Evolutionary conservation across 2,888 invertebrate genomes (phyloP).

Genomic region (Brachycybe producta): DNA sequence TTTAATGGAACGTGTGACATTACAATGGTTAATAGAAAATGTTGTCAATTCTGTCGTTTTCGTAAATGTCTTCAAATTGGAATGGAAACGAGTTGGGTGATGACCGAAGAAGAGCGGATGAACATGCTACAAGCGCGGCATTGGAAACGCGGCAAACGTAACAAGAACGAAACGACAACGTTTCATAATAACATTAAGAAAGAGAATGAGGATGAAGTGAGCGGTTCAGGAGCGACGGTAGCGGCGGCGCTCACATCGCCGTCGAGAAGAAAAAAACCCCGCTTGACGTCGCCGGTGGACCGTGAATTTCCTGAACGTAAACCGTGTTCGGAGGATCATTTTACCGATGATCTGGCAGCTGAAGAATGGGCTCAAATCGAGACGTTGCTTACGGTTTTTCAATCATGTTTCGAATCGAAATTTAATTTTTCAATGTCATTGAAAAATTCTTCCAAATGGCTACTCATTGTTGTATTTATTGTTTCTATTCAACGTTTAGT

Average conservation of each 20-base stretch:
- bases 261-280: neutral
- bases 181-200: neutral
- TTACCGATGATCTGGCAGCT: neutral
- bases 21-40: constrained; percentile 25
- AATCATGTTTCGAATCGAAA: neutral
- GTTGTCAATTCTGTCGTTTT: constrained; percentile 26
- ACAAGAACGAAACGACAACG: neutral
- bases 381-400: neutral
- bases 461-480: neutral
- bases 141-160: constrained; percentile 1
- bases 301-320: neutral
- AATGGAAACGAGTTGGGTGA: constrained; percentile 27
- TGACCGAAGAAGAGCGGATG: constrained; percentile 22
- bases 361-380: neutral
- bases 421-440: no score
- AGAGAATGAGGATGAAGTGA: neutral
- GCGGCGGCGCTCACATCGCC: neutral
- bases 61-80: constrained; percentile 25
- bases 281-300: neutral
- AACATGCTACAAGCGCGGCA: constrained; percentile 11
- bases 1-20: constrained; percentile 25
- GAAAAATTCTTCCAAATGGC: neutral
- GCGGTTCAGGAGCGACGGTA: neutral
- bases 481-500: constrained; percentile 6
- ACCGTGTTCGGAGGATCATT: neutral